Evolutionary conservation across 2,888 invertebrate genomes (phyloP).

Genomic region (Cephus nigrinus): DNA sequence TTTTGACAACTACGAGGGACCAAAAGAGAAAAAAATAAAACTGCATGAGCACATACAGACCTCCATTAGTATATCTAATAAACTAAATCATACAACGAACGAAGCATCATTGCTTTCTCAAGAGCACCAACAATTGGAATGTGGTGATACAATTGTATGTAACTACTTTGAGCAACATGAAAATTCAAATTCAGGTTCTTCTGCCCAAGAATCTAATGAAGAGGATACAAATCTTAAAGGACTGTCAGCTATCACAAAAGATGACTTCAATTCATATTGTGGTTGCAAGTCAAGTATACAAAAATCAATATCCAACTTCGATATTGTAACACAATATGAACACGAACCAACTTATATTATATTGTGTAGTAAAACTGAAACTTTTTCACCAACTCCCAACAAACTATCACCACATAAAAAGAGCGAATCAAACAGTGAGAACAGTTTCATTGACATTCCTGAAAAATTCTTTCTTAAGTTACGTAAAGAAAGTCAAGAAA

Average conservation of each 20-base stretch:
- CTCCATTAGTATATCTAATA: not conserved
- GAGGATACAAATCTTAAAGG: not conserved
- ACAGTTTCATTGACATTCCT: not conserved
- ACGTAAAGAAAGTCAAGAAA: not conserved
- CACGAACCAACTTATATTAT: not conserved
- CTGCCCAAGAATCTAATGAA: not conserved
- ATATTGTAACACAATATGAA: not conserved
- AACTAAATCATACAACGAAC: not conserved
- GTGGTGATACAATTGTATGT: not conserved
- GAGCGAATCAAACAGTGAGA: not conserved
- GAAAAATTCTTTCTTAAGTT: not conserved
- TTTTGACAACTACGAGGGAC: not conserved
- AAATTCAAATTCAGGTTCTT: not conserved
- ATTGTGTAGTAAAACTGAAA: not conserved
- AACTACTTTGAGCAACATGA: not conserved
- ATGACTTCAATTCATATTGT: not conserved
- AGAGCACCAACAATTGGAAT: not conserved
- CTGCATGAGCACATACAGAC: not conserved
- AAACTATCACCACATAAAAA: not conserved
- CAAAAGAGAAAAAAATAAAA: not conserved
- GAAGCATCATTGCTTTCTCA: not conserved
- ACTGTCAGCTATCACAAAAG: not conserved
- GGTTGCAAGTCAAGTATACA: not conserved
- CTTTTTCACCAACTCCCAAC: not conserved
- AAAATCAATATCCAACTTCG: not conserved